Evolutionary conservation across 35 echinoderm and acorn worm species (phyloP), one percentile per base, ranked within the genome.

Genomic region (Holothuria glaberrima): DNA sequence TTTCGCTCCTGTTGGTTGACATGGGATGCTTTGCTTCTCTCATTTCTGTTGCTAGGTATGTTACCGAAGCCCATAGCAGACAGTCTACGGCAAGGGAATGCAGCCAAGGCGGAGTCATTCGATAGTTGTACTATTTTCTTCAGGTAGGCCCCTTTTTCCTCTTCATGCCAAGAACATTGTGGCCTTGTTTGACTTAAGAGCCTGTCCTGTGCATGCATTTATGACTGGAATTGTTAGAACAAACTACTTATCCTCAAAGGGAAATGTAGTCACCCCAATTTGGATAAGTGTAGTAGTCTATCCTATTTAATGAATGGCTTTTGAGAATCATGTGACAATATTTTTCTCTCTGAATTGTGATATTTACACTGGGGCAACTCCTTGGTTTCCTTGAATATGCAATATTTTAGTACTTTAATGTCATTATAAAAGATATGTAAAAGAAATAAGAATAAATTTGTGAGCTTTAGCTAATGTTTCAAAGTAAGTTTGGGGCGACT

Each of bases 111-210:
- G 10, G 95, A 97, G 82, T 12, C 86, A 25, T 97, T 94, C 81
- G 83, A 97, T 71, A 59, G 79, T 32, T 97, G 95, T 61, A 94
- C 95, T n/a, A 97, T 97, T 81, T 97, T 97, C 77, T 97, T 97
- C 76, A 94, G 92, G 95, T 94, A 94, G 73, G 86, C n/a, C 22
- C 64, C 1, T 68, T 68, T 68, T 68, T 0, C 22, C n/a, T 68
- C 10, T 9, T n/a, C 19, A 12, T 17, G 64, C 10, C 9, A 68
- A 14, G 64, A 68, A 68, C 5, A 68, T 12, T 41, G 36, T 41
- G 36, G 36, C 7, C n/a, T 12, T 12, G 64, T 68, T 68, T 68
- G 64, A 10, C 9, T 20, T 68, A 68, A 68, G 64, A 20, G 9
- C 61, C 61, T 65, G 4, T 16, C 17, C 4, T 65, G 61, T 4